phyloP scores from a whole-genome alignment of 1,140 invertebrate genomes.

The Grapholita molesta region DNA sequence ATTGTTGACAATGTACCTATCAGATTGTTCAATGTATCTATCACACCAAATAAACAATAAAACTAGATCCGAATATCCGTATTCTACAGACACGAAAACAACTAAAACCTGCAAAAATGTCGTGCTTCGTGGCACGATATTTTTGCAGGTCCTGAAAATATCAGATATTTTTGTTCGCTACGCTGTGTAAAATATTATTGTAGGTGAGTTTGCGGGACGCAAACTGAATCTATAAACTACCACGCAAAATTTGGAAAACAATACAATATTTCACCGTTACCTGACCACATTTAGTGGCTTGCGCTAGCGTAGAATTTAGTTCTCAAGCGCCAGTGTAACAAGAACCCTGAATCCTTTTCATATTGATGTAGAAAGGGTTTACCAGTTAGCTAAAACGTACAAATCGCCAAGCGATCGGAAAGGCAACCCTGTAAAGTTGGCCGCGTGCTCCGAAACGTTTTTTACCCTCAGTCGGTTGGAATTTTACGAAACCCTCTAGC shows the following conservation, averaged over 20 bases:
- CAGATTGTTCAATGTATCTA: no score
- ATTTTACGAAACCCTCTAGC: constrained; percentile 2
- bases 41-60: no score
- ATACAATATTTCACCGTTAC: neutral
- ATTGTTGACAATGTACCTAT: no score
- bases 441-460: neutral
- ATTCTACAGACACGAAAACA: no score
- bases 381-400: neutral
- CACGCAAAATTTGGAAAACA: neutral
- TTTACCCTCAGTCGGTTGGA: neutral
- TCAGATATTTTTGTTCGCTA: no score
- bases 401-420: neutral
- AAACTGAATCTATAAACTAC: neutral
- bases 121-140: no score
- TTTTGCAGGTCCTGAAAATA: no score
- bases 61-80: no score
- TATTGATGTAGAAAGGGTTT: no score
- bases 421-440: neutral
- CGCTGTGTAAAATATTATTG: no score
- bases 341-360: neutral
- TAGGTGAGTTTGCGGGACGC: neutral
- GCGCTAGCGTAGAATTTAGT: neutral
- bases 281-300: neutral
- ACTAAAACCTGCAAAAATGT: no score
- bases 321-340: neutral